Evolutionary conservation across 2,888 invertebrate genomes (phyloP), one percentile per base, ranked within the genome.

Genomic region (Himalopsyche tibetana): DNA sequence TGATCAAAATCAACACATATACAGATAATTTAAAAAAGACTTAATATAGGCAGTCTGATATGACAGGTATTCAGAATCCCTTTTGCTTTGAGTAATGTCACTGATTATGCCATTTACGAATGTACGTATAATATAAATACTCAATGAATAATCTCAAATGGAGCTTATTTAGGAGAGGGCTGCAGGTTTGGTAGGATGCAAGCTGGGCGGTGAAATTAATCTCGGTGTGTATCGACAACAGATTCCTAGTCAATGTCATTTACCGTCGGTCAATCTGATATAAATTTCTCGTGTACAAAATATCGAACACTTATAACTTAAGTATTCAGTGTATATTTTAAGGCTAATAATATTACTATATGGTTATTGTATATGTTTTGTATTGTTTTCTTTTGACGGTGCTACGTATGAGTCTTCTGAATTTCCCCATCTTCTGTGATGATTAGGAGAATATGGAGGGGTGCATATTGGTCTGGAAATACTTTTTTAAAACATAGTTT

Each of bases 231-330:
- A 55, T 81, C 85, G 74, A 74, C 82, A 83, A 87, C 82, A 69
- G 85, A 85, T 87, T 85, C 87, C 87, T 87, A 87, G 87, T 87
- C 87, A 87, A 87, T 87, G 82, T 87, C 63, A 79, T 87, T 87
- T 85, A 87, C 87, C 85, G 82, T 87, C 85, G 82, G 80, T 74
- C 74, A 74, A 38, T 74, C 74, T 74, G 74, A 74, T 74, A 74
- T 74, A 28, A 74, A 74, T 74, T 74, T 74, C 74, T 74, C 36
- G 38, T 74, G 74, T 74, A 74, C 74, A 74, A 74, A 74, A 74
- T 74, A 74, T 74, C 36, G 15, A 74, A 74, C 74, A 74, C 38
- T 74, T 74, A 74, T 36, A 15, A 74, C 38, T 38, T 36, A 74
- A 74, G 74, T 74, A 74, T 74, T 74, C 74, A 74, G 36, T 74